phyloP scores from a whole-genome alignment of 2,113 vertebrate genomes.

The Salminus brasiliensis region DNA sequence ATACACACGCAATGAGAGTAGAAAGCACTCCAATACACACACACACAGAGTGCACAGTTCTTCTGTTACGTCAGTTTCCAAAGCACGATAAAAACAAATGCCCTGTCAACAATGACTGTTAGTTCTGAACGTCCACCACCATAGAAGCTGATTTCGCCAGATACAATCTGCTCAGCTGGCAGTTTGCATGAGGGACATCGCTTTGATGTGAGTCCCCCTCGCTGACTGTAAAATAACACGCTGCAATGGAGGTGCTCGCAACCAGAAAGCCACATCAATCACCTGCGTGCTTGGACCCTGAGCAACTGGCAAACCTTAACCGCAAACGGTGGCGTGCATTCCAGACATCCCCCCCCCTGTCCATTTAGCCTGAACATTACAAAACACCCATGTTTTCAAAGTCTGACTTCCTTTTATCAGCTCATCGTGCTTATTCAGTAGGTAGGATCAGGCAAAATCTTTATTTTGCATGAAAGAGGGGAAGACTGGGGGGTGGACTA shows the following conservation, averaged over 20 bases:
- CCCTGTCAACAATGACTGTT: neutral
- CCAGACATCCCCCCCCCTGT: slow-evolving; percentile 6
- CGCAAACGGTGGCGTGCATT: slow-evolving; percentile 30
- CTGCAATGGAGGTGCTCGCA: slow-evolving; percentile 15
- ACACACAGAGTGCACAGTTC: neutral
- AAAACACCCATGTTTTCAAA: slow-evolving; percentile 28
- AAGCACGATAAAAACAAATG: neutral
- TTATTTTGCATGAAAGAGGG: slow-evolving; percentile 19
- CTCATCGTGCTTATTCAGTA: slow-evolving; percentile 37
- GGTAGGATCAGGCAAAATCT: slow-evolving; percentile 32
- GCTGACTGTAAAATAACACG: slow-evolving; percentile 61
- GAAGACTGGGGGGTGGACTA: neutral
- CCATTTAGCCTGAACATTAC: slow-evolving; percentile 45
- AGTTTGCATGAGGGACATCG: slow-evolving; percentile 36
- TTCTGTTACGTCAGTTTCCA: slow-evolving; percentile 34
- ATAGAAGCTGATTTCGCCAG: slow-evolving; percentile 50
- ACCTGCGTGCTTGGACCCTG: slow-evolving; percentile 50
- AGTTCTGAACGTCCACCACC: neutral
- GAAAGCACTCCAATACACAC: neutral
- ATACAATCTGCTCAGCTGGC: slow-evolving; percentile 60
- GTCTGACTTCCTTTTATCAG: slow-evolving; percentile 51
- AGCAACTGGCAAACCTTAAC: slow-evolving; percentile 28
- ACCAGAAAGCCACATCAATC: slow-evolving; percentile 64
- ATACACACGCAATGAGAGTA: slow-evolving; percentile 8
- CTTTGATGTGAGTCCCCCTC: slow-evolving; percentile 59